phyloP scores from a whole-genome alignment of 2,888 invertebrate genomes.

The Xanthia togata region DNA sequence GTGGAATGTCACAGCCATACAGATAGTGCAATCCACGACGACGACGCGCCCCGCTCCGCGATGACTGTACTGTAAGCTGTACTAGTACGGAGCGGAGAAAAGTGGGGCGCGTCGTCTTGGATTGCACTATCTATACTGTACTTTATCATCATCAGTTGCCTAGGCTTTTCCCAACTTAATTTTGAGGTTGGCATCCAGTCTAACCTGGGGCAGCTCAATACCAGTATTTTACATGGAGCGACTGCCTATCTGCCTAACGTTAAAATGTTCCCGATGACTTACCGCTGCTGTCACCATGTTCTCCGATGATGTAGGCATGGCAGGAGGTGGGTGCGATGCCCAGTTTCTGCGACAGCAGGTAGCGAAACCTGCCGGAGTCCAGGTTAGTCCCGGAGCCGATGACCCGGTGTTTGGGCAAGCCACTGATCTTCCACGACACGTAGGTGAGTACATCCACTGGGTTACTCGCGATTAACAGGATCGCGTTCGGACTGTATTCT shows the following conservation, averaged over 20 bases:
- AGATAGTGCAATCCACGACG: too few species aligned
- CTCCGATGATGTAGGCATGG: conserved; percentile 98
- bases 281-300: conserved; percentile 97
- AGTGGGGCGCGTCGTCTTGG: too few species aligned
- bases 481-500: conserved; percentile 96
- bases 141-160: background rate
- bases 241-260: background rate
- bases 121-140: too few species aligned
- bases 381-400: conserved; percentile 98
- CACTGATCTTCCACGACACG: conserved; percentile 98
- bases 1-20: background rate
- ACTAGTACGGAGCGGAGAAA: too few species aligned
- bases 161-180: background rate
- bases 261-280: conserved; percentile 59
- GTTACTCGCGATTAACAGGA: conserved; percentile 96
- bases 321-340: conserved; percentile 95
- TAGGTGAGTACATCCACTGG: conserved; percentile 98
- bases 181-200: background rate
- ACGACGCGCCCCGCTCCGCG: too few species aligned
- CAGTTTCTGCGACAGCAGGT: conserved; percentile 95
- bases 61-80: too few species aligned
- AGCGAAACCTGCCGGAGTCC: conserved; percentile 97
- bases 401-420: conserved; percentile 95
- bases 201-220: too few species aligned
- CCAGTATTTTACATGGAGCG: too few species aligned